Evolutionary conservation across 1,140 invertebrate genomes (phyloP).

Genomic region (Drosophila nigrodunni): DNA sequence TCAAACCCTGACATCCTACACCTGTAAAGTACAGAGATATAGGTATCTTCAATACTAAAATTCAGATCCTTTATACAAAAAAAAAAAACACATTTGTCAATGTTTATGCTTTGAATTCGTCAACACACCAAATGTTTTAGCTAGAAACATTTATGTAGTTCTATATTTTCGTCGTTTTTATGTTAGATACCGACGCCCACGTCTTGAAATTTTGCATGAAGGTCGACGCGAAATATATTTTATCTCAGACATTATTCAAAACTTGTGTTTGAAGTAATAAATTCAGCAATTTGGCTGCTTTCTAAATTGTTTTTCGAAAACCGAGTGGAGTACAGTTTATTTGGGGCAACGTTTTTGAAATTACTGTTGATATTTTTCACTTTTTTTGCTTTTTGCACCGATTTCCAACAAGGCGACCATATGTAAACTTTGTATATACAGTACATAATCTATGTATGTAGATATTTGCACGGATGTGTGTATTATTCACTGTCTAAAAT

Average conservation of each 20-base stretch:
- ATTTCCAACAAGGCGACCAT: constrained; percentile 3
- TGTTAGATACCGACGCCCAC: not conserved
- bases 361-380: constrained; percentile 1
- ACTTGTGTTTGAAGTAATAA: constrained; percentile 6
- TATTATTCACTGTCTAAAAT: constrained; percentile 56
- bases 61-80: too few species aligned
- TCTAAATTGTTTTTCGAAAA: not conserved
- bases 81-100: too few species aligned
- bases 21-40: constrained; percentile 9
- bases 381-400: constrained; percentile 9
- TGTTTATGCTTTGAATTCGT: too few species aligned
- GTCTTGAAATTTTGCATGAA: not conserved
- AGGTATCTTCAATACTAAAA: too few species aligned
- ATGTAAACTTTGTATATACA: constrained; percentile 1
- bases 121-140: too few species aligned
- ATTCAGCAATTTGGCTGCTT: not conserved
- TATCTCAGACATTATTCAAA: constrained; percentile 4
- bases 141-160: not conserved
- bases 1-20: constrained; percentile 38
- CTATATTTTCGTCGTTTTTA: constrained; percentile 5
- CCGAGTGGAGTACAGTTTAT: not conserved
- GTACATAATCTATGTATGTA: constrained; percentile 7
- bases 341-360: not conserved
- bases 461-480: constrained; percentile 10
- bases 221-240: not conserved